These are phyloP conservation scores for Phoenicopterus ruber DNA, from an alignment of 2,113 vertebrate species.

Conservation along the genomic window DNA sequence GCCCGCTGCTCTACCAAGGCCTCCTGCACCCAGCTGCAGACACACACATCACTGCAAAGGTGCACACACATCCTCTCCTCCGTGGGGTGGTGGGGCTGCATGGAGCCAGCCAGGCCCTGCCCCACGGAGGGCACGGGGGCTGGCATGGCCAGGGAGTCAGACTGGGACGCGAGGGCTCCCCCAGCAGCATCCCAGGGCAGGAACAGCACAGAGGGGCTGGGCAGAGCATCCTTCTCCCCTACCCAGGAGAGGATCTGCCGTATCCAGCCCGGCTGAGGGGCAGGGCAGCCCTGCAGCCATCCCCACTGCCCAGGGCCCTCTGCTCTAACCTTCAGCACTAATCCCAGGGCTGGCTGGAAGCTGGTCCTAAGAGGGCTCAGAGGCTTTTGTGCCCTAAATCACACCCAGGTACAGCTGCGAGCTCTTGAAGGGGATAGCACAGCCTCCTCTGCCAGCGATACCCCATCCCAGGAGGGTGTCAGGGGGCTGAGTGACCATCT, in stretches of 20 bases:
- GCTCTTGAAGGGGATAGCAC: background rate
- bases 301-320: background rate
- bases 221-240: background rate
- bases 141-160: background rate
- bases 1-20: background rate
- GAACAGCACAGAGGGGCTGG: background rate
- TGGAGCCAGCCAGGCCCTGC: background rate
- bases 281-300: background rate
- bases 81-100: background rate
- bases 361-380: background rate
- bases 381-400: background rate
- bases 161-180: background rate
- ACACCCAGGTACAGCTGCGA: background rate
- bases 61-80: background rate
- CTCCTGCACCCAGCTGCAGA: background rate
- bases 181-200: background rate
- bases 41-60: accelerated
- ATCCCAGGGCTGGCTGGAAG: background rate
- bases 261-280: background rate
- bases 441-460: background rate
- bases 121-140: accelerated
- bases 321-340: background rate
- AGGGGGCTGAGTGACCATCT: background rate
- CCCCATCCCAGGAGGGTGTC: too few species aligned
- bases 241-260: accelerated